These are phyloP conservation scores for Siniperca scherzeri DNA, from an alignment of 2,797 vertebrate species.

Conservation along the genomic window DNA sequence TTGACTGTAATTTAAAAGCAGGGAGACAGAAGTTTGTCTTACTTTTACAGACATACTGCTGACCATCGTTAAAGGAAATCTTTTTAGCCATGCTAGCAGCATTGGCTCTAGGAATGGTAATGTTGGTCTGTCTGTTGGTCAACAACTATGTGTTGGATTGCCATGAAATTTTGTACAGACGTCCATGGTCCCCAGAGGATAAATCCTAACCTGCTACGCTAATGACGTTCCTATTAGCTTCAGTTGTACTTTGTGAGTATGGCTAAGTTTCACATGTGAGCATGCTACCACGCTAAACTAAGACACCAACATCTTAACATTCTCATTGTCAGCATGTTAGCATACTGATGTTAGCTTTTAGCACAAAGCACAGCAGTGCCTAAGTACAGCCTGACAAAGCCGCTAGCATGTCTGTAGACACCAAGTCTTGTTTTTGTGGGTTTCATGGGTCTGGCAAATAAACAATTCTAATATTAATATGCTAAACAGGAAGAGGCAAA, in stretches of 20 bases:
- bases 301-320: neutral
- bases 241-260: neutral
- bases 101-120: neutral
- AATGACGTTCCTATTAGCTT: neutral
- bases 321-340: neutral
- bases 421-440: neutral
- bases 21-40: slow-evolving; percentile 31
- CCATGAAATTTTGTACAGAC: neutral
- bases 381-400: neutral
- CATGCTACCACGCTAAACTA: neutral
- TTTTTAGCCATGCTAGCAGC: neutral
- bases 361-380: neutral
- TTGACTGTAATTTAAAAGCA: slow-evolving; percentile 23
- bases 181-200: neutral
- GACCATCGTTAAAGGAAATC: slow-evolving; percentile 13
- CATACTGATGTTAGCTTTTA: neutral
- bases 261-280: neutral
- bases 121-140: neutral
- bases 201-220: neutral
- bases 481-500: neutral
- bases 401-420: neutral
- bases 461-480: neutral
- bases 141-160: neutral
- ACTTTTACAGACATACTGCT: slow-evolving; percentile 18
- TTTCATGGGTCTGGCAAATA: neutral